Conservation (phyloP, 2,888 invertebrate species). For the Toxonevra muliebris region DNA sequence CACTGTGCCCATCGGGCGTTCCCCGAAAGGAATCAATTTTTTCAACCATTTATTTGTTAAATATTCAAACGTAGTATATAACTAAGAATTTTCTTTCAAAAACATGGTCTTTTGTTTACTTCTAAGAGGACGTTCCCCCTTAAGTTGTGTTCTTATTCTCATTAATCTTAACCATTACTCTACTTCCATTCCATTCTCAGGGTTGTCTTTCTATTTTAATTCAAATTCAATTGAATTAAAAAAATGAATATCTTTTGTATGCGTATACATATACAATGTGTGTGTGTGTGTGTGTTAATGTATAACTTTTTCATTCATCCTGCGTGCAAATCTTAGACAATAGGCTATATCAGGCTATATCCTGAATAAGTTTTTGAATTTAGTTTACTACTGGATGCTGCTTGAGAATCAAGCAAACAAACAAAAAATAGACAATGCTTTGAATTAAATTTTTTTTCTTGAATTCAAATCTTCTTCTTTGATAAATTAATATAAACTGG, state of each 20-base stretch:
- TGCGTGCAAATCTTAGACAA: not conserved
- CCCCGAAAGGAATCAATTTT: not conserved
- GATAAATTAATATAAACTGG: too few relatives aligned
- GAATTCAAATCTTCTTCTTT: too few relatives aligned
- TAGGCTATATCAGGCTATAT: not conserved
- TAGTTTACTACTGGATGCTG: not conserved
- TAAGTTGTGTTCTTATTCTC: too few relatives aligned
- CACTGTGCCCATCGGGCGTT: not conserved
- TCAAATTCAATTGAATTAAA: not conserved
- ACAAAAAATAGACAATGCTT: too few relatives aligned
- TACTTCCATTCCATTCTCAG: too few relatives aligned
- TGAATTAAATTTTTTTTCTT: too few relatives aligned
- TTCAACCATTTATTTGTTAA: not conserved
- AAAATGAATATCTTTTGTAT: not conserved
- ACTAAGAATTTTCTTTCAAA: not conserved
- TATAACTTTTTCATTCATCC: constrained; percentile 15
- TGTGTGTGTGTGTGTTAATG: constrained; percentile 2
- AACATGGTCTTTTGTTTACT: too few relatives aligned
- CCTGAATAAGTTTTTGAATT: not conserved
- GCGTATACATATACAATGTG: constrained; percentile 3
- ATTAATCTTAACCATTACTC: too few relatives aligned
- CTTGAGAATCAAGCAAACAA: too few relatives aligned
- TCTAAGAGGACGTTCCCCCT: too few relatives aligned
- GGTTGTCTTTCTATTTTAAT: constrained; percentile 4
- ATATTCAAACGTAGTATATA: not conserved